A percentile compares a stretch with the other conserved stretches of the same genome.
phyloP scores from a whole-genome alignment of 2,888 invertebrate genomes.

The Mythimna lalbum region DNA sequence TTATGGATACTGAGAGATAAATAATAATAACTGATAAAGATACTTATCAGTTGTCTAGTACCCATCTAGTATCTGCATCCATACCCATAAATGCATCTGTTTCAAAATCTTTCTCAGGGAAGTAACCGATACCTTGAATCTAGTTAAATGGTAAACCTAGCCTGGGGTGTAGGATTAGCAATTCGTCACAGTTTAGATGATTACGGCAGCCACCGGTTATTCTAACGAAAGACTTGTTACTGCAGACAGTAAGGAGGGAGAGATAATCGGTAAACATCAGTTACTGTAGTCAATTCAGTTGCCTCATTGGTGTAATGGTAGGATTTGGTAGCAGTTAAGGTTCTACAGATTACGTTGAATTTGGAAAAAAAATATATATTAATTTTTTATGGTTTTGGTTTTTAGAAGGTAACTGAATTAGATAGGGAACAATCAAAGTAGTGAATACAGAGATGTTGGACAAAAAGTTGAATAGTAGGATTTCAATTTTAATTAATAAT shows the following conservation, averaged over 20 bases:
- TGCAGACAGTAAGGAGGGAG: constrained; percentile 44
- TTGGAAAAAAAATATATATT: not conserved
- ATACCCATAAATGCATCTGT: not conserved
- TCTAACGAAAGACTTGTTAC: constrained; percentile 53
- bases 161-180: constrained; percentile 47
- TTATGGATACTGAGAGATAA: too few relatives aligned
- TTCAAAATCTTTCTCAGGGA: constrained; percentile 40
- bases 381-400: too few relatives aligned
- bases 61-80: too few relatives aligned
- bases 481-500: too few relatives aligned
- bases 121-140: constrained; percentile 27
- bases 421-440: not conserved
- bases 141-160: constrained; percentile 40
- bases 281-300: constrained; percentile 34
- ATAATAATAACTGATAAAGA: too few relatives aligned
- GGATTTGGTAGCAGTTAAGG: constrained; percentile 14
- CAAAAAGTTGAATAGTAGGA: too few relatives aligned
- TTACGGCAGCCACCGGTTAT: constrained; percentile 55
- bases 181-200: constrained; percentile 59
- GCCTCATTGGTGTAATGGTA: constrained; percentile 31
- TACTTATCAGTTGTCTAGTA: too few relatives aligned
- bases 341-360: not conserved
- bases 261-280: constrained; percentile 54
- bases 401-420: too few relatives aligned
- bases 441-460: not conserved